A percentile compares a stretch with the other conserved stretches of the same genome.
phyloP scores from a whole-genome alignment of 1,140 invertebrate genomes.

The Lepidurus packardi region DNA sequence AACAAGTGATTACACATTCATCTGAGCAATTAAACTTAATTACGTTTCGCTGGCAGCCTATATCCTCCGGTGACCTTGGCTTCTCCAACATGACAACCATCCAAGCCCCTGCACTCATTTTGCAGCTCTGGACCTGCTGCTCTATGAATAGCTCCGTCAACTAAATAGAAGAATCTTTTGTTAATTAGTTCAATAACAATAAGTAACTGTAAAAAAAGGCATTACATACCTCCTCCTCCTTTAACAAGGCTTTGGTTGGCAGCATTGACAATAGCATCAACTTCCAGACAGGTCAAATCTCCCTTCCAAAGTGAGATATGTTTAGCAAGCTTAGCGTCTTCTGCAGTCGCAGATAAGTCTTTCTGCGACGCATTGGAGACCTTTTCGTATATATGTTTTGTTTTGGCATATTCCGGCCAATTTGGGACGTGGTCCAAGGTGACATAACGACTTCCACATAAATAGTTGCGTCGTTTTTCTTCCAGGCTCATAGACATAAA shows the following conservation, averaged over 20 bases:
- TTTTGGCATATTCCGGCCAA: conserved; percentile 48
- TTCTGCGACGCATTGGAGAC: not conserved
- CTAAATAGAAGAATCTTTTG: conserved; percentile 40
- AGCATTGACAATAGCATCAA: conserved; percentile 89
- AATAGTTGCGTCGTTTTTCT: conserved; percentile 54
- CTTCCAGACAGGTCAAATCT: conserved; percentile 80
- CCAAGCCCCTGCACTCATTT: conserved; percentile 63
- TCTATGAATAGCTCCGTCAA: conserved; percentile 79
- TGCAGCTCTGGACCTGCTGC: conserved; percentile 61
- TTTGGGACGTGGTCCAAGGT: conserved; percentile 51
- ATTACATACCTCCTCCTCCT: conserved; percentile 62
- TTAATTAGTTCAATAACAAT: conserved; percentile 3
- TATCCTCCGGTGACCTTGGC: conserved; percentile 78
- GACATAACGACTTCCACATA: conserved; percentile 45
- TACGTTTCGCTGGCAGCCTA: conserved; percentile 63
- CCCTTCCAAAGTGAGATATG: conserved; percentile 53
- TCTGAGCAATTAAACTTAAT: conserved; percentile 30
- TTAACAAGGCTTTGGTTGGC: conserved; percentile 72
- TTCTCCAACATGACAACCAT: conserved; percentile 67
- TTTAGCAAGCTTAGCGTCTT: conserved; percentile 22
- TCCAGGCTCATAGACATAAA: conserved; percentile 50
- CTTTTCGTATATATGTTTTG: not conserved
- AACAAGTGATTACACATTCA: not conserved
- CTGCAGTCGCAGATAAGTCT: not conserved
- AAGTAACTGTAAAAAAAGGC: conserved; percentile 31